Base-by-base conservation (phyloP, 2,888 invertebrate genomes). In the Campopleginae sp. region DNA sequence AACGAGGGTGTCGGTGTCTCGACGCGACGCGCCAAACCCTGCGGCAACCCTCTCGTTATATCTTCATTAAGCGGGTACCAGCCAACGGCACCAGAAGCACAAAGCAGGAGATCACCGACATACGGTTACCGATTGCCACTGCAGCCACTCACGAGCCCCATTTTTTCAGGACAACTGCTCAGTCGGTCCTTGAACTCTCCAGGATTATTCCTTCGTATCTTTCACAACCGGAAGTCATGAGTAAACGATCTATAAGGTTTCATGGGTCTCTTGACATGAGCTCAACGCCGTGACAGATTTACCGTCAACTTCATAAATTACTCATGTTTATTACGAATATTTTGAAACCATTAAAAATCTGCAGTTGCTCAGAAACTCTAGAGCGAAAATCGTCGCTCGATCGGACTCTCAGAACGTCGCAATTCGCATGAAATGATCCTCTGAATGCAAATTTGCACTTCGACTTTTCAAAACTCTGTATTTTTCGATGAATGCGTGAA, bases 11-110 rank as follows among this genome's bases (percentile, higher is more conserved):
- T 90, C 90, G 88, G 87, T 88, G 88, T 87, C 88, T 87, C 87
- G 88, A 88, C 89, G 90, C 89, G 90, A 88, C 86, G 86, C 88
- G 88, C 86, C 89, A 89, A 89, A 89, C 90, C 89, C 89, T 87
- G 88, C 86, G 90, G 88, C 89, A 86, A 88, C 88, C 83, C 85
- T 89, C 91, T 91, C 92, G 91, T 92, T 92, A 91, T 92, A 92
- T 92, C 92, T 92, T 92, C 91, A 92, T 92, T 92, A 92, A 90
- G 88, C 88, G 87, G 83, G 85, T 80, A 83, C 83, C 79, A 78
- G 79, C 33, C 78, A 83, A 58, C 74, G 42, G 68, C 68, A 87
- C 87, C 88, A 87, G 88, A 90, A 90, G 89, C 91, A 42, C 58
- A 51, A 38, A 65, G 89, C 88, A 31, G 54, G 23, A 51, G 65